Conservation (phyloP, 2,113 vertebrate species). For the Eonycteris spelaea region DNA sequence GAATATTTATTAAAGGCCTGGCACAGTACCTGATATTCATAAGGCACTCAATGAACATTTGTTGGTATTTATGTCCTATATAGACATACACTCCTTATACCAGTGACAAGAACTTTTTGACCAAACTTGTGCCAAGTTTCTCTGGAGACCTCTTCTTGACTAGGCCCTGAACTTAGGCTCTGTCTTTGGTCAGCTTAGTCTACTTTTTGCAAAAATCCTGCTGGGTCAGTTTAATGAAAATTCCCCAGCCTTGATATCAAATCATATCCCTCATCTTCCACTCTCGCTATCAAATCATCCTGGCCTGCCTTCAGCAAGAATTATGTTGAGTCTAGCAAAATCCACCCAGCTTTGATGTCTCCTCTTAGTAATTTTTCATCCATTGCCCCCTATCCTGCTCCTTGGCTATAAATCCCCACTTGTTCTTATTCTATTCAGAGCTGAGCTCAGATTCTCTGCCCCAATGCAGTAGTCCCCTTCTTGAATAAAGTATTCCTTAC, state of each 20-base stretch:
- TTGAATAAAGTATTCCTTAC: not conserved
- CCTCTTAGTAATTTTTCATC: not conserved
- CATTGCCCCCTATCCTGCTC: not conserved
- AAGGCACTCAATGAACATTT: not conserved
- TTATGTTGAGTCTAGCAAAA: not conserved
- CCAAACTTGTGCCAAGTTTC: not conserved
- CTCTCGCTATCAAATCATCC: not conserved
- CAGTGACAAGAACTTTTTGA: not conserved
- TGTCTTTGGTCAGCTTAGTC: not conserved
- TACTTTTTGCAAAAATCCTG: not conserved
- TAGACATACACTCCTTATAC: not conserved
- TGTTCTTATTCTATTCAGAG: not conserved
- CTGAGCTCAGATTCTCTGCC: not conserved
- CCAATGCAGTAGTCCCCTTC: not conserved
- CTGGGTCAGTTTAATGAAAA: not conserved
- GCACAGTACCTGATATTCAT: not conserved
- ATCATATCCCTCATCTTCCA: not conserved
- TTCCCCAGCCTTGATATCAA: not conserved
- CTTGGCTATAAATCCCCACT: not conserved
- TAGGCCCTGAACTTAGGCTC: not conserved
- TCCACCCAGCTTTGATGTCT: not conserved
- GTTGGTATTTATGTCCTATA: not conserved
- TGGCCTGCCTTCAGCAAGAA: not conserved
- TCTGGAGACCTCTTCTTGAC: not conserved
- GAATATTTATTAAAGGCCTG: not conserved